Percentiles rank a stretch among this genome's conserved stretches.
Conservation (phyloP, 2,888 invertebrate genomes). For the Scaptomyza parva region DNA sequence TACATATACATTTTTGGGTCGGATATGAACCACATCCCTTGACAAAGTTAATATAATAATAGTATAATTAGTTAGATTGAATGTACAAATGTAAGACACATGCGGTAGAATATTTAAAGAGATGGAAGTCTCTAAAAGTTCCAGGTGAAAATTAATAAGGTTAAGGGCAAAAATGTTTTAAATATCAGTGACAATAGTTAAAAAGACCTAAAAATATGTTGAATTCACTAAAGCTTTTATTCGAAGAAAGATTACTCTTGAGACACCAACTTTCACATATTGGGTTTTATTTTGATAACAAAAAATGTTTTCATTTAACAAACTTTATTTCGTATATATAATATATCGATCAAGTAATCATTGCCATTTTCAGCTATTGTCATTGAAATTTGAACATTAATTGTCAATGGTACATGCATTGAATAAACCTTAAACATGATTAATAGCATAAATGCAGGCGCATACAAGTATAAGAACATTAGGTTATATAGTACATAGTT, state of each 20-base stretch:
- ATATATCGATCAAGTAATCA: too few species aligned
- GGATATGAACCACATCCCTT: too few species aligned
- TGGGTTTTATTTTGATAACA: too few species aligned
- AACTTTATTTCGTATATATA: too few species aligned
- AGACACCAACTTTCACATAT: too few species aligned
- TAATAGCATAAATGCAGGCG: constrained; percentile 28
- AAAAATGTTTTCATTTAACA: too few species aligned
- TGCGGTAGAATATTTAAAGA: constrained; percentile 9
- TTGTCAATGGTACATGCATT: constrained; percentile 13
- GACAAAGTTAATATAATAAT: too few species aligned
- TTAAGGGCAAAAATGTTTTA: neutral
- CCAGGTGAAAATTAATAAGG: neutral
- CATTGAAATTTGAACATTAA: constrained; percentile 3
- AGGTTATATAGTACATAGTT: constrained; percentile 12
- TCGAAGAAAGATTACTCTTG: too few species aligned
- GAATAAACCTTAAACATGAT: constrained; percentile 12
- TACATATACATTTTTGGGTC: too few species aligned
- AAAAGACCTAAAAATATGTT: neutral
- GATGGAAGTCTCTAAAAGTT: neutral
- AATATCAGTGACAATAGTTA: constrained; percentile 17
- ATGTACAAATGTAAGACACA: neutral
- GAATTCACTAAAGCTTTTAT: too few species aligned
- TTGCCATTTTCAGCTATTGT: constrained; percentile 1
- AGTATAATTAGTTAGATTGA: too few species aligned
- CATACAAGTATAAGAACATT: constrained; percentile 8